phyloP scores from a whole-genome alignment of 2,888 invertebrate genomes.

The Brenthis hecate region DNA sequence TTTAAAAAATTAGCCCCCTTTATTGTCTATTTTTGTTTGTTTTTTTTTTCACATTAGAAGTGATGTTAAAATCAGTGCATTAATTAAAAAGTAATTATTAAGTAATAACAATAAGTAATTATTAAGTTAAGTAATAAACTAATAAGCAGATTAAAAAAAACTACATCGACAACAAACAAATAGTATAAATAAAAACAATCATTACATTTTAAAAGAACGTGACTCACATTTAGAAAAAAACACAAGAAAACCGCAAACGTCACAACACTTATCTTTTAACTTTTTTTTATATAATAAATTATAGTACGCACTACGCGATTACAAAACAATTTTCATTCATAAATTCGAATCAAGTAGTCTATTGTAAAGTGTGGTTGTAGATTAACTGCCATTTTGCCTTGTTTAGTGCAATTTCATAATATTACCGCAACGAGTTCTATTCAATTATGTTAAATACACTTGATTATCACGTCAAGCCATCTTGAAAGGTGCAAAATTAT shows the following conservation, averaged over 20 bases:
- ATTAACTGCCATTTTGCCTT: neutral
- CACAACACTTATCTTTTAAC: neutral
- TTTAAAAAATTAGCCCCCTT: too few relatives aligned
- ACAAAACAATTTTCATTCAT: slow-evolving; percentile 8
- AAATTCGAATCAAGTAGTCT: neutral
- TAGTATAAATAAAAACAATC: too few relatives aligned
- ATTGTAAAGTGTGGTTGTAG: slow-evolving; percentile 4
- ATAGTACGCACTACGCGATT: neutral
- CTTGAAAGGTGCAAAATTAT: slow-evolving; percentile 14
- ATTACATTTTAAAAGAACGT: too few relatives aligned
- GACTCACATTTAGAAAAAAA: neutral
- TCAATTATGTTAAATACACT: slow-evolving; percentile 20
- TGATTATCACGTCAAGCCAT: slow-evolving; percentile 11
- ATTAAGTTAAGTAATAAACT: too few relatives aligned
- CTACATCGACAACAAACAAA: too few relatives aligned
- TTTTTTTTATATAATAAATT: neutral
- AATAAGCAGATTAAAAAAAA: too few relatives aligned
- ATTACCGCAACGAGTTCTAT: slow-evolving; percentile 14
- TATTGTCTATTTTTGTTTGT: too few relatives aligned
- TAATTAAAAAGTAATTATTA: too few relatives aligned
- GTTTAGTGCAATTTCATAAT: slow-evolving; percentile 21
- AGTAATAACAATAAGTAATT: too few relatives aligned
- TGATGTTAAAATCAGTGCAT: too few relatives aligned
- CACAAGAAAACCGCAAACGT: neutral
- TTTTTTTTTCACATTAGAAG: too few relatives aligned